These are phyloP conservation scores for Frankliniella fusca DNA, from an alignment of 2,888 invertebrate genomes.

Conservation along the genomic window DNA sequence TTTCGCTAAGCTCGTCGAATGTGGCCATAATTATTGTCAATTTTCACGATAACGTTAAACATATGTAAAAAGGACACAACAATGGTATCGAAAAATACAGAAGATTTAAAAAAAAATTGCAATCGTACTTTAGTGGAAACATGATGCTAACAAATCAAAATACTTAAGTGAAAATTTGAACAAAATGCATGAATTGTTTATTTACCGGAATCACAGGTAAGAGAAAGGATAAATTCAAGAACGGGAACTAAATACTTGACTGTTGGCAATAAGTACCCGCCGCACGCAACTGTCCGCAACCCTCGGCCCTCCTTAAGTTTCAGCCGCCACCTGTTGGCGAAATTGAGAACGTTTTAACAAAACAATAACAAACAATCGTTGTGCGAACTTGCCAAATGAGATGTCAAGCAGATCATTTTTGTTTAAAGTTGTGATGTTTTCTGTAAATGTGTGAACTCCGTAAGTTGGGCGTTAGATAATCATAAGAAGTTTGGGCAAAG, in stretches of 20 bases:
- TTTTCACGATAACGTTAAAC: too few species aligned
- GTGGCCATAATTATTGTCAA: too few species aligned
- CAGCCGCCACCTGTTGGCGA: constrained; percentile 11
- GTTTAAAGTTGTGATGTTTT: background rate
- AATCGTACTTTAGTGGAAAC: too few species aligned
- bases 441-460: background rate
- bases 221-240: background rate
- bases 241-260: background rate
- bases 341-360: constrained; percentile 24
- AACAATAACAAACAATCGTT: constrained; percentile 23
- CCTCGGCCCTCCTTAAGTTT: background rate
- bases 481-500: background rate
- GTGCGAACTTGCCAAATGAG: background rate
- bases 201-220: too few species aligned
- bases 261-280: background rate
- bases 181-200: too few species aligned
- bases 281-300: background rate
- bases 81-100: background rate
- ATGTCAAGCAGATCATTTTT: background rate
- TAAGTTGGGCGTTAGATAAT: background rate
- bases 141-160: too few species aligned
- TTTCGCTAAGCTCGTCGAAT: too few species aligned
- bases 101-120: too few species aligned
- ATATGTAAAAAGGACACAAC: background rate
- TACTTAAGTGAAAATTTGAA: too few species aligned